Evolutionary conservation across 2,113 vertebrate species (phyloP).

Genomic region (Pseudonaja textilis): DNA sequence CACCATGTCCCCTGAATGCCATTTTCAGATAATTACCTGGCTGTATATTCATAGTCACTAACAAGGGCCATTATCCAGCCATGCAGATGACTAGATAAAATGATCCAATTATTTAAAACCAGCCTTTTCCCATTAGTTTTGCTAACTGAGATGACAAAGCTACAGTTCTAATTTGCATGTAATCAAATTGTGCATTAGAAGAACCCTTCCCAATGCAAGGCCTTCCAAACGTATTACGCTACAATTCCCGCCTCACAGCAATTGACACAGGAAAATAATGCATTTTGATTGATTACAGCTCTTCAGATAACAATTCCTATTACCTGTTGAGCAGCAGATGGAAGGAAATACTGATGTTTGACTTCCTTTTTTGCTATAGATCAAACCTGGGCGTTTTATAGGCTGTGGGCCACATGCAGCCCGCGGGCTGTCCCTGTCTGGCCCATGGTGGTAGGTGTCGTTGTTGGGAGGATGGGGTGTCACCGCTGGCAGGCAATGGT

Average conservation of each 20-base stretch:
- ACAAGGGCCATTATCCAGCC: neutral
- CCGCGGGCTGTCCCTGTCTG: no score
- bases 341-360: neutral
- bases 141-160: neutral
- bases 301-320: neutral
- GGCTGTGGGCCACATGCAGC: no score
- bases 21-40: neutral
- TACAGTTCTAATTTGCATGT: neutral
- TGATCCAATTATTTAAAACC: neutral
- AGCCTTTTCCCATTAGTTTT: neutral
- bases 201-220: neutral
- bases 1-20: neutral
- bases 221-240: neutral
- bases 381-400: no score
- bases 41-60: neutral
- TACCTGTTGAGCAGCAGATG: neutral
- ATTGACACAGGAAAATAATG: neutral
- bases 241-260: neutral
- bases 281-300: neutral
- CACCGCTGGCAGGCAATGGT: no score
- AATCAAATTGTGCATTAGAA: neutral
- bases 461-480: no score
- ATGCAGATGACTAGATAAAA: neutral
- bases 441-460: no score
- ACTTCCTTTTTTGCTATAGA: no score